phyloP scores from a whole-genome alignment of 2,797 vertebrate genomes.

The Euthynnus affinis region DNA sequence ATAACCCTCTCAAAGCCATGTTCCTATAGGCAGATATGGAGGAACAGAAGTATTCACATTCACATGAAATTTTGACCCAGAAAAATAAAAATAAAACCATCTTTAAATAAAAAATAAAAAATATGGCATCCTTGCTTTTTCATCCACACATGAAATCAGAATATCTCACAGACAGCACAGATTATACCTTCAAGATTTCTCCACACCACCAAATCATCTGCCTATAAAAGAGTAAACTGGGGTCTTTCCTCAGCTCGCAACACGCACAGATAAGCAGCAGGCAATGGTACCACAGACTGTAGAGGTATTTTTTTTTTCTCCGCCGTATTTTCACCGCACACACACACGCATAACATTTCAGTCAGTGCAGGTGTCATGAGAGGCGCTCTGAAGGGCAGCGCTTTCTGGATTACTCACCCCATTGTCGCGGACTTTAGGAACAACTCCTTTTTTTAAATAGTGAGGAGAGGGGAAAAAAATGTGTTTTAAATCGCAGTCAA shows the following conservation, averaged over 20 bases:
- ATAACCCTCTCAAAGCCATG: conserved; percentile 38
- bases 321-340: conserved; percentile 24
- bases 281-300: conserved; percentile 10
- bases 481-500: conserved; percentile 47
- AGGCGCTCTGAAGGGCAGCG: conserved; percentile 59
- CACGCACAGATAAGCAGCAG: conserved; percentile 13
- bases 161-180: conserved; percentile 19
- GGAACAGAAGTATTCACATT: not conserved
- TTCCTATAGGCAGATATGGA: conserved; percentile 15
- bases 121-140: conserved; percentile 3
- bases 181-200: conserved; percentile 5
- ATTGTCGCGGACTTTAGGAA: conserved; percentile 80
- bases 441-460: conserved; percentile 65
- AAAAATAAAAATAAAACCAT: not conserved
- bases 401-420: conserved; percentile 82
- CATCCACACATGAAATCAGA: conserved; percentile 1
- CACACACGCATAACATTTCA: conserved; percentile 15
- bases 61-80: not conserved
- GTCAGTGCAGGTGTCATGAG: conserved; percentile 68
- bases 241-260: conserved; percentile 17
- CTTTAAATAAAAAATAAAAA: not conserved
- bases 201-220: conserved; percentile 22
- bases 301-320: conserved; percentile 21
- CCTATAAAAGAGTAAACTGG: conserved; percentile 11
- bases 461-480: not conserved